Percentiles rank a stretch among this genome's conserved stretches.
These are phyloP conservation scores for Agrypnus murinus DNA, from an alignment of 2,888 invertebrate genomes.

Conservation along the genomic window DNA sequence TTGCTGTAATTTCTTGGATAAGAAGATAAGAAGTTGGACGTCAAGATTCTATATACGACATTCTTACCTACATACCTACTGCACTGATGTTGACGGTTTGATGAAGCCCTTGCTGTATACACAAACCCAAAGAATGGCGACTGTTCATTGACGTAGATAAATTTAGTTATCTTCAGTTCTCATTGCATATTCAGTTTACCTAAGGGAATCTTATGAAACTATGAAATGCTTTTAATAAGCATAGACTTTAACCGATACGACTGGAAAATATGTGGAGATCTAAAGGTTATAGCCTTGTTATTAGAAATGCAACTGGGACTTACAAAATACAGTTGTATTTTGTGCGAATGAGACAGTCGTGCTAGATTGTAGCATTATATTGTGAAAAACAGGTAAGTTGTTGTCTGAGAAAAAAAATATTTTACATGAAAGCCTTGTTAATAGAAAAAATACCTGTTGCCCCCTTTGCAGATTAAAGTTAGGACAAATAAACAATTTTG, in stretches of 20 bases:
- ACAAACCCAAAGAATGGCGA: slow-evolving; percentile 14
- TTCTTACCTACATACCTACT: slow-evolving; percentile 25
- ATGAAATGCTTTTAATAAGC: no score
- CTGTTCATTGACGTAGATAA: slow-evolving; percentile 20
- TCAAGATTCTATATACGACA: slow-evolving; percentile 9
- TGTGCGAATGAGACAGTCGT: no score
- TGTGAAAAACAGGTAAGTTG: not conserved
- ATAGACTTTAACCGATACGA: not conserved
- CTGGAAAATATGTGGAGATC: no score
- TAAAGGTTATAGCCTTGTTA: no score
- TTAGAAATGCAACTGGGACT: slow-evolving; percentile 5
- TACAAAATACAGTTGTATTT: no score
- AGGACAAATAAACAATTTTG: no score
- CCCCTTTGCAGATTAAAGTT: slow-evolving; percentile 14
- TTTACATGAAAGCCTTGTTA: no score
- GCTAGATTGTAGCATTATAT: no score
- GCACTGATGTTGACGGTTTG: slow-evolving; percentile 30
- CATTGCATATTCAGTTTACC: slow-evolving; percentile 17
- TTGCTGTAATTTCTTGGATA: no score
- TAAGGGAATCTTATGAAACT: slow-evolving; percentile 11
- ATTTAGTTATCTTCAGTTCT: slow-evolving; percentile 25
- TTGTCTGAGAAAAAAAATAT: not conserved
- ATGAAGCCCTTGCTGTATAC: slow-evolving; percentile 17
- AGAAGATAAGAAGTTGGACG: no score
- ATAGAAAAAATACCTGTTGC: not conserved